A percentile compares a stretch with the other conserved stretches of the same genome.
These are phyloP conservation scores for Polyploca ridens DNA, from an alignment of 2,888 invertebrate species.

Conservation along the genomic window DNA sequence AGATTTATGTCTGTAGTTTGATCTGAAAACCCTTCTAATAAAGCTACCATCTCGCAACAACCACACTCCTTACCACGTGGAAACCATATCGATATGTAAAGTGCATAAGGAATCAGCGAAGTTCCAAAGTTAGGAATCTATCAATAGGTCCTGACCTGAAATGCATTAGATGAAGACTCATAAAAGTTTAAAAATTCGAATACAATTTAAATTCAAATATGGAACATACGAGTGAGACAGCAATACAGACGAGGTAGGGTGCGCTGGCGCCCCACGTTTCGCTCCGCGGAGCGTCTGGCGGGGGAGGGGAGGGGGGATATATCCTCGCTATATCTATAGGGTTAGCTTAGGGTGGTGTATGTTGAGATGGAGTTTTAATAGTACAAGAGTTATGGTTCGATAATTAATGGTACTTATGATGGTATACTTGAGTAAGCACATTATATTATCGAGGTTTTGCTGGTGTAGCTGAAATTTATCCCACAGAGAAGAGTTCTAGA, in stretches of 20 bases:
- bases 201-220: not conserved
- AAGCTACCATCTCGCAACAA: too few species aligned
- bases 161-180: not conserved
- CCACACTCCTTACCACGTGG: too few species aligned
- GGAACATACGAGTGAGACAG: constrained; percentile 19
- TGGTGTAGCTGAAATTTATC: too few species aligned
- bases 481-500: too few species aligned
- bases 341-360: constrained; percentile 12
- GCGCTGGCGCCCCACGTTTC: constrained; percentile 21
- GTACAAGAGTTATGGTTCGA: constrained; percentile 2
- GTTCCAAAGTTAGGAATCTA: too few species aligned
- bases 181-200: not conserved
- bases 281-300: constrained; percentile 14
- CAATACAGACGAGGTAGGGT: constrained; percentile 13
- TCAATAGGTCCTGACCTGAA: too few species aligned
- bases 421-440: not conserved
- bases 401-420: not conserved
- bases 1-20: too few species aligned
- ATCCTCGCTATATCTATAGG: constrained; percentile 16
- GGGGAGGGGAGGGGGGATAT: constrained; percentile 13
- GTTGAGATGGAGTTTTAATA: not conserved
- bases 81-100: too few species aligned
- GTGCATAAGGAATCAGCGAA: too few species aligned
- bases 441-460: not conserved
- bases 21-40: too few species aligned